A percentile compares a stretch with the other conserved stretches of the same genome.
Evolutionary conservation across 2,113 vertebrate genomes (phyloP).

Genomic region (Nicator chloris): DNA sequence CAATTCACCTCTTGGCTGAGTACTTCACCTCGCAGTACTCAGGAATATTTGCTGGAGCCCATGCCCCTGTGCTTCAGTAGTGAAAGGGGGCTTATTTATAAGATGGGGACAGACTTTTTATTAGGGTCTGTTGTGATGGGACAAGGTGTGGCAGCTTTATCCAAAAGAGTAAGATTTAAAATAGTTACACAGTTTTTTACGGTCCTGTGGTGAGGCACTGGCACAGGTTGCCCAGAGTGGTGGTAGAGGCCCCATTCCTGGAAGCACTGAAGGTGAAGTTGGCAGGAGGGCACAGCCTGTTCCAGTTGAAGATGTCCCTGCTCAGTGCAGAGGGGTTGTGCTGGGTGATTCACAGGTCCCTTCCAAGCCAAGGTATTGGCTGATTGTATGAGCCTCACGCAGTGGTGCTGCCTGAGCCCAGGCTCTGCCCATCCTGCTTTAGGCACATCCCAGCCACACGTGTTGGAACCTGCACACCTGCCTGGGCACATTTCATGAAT

Average conservation of each 20-base stretch:
- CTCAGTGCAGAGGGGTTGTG: neutral
- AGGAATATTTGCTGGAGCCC: neutral
- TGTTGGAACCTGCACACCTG: fast-evolving
- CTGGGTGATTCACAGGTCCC: neutral
- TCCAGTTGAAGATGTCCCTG: neutral
- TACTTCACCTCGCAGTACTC: neutral
- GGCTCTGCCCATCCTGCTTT: neutral
- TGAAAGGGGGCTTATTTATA: neutral
- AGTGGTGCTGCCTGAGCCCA: neutral
- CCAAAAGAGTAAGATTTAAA: neutral
- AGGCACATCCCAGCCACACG: fast-evolving
- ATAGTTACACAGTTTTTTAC: neutral
- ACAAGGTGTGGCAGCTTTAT: neutral
- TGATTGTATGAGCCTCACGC: neutral
- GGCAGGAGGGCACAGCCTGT: neutral
- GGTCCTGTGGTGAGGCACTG: neutral
- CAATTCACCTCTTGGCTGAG: neutral
- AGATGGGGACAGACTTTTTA: no score
- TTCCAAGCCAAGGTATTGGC: neutral
- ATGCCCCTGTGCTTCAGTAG: fast-evolving
- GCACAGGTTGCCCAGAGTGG: neutral
- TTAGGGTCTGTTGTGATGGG: neutral
- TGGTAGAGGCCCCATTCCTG: neutral
- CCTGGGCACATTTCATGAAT: neutral
- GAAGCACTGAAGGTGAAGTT: no score